Percentiles rank a stretch among this genome's conserved stretches.
phyloP scores from a whole-genome alignment of 2,797 vertebrate genomes.

The Lithobates pipiens region DNA sequence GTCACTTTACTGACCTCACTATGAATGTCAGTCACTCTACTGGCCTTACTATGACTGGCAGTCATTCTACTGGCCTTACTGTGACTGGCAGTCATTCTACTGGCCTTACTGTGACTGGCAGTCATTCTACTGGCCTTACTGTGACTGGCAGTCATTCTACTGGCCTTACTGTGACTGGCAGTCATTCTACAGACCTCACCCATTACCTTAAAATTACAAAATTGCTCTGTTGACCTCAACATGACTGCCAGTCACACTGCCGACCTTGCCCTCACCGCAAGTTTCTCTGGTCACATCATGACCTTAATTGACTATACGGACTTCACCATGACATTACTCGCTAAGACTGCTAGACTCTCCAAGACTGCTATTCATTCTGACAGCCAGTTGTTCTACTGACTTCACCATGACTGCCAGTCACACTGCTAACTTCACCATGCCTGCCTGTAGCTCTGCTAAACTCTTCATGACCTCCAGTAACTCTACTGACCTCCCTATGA shows the following conservation, averaged over 20 bases:
- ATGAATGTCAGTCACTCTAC: neutral
- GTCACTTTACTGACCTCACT: neutral
- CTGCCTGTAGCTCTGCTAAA: neutral
- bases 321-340: too few species aligned
- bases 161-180: neutral
- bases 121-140: too few species aligned
- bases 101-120: neutral
- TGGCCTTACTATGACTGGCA: neutral
- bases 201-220: too few species aligned
- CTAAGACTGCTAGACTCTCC: too few species aligned
- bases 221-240: too few species aligned
- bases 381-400: neutral
- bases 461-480: neutral
- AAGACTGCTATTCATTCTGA: too few species aligned
- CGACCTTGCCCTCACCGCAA: too few species aligned
- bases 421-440: too few species aligned
- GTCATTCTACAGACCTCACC: neutral
- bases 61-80: neutral
- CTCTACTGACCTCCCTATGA: neutral
- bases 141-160: neutral
- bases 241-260: too few species aligned
- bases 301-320: too few species aligned
- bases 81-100: neutral
- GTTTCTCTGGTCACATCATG: too few species aligned
- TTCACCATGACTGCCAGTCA: neutral